Base-by-base conservation (phyloP, 2,797 vertebrate genomes). In the Sphaeramia orbicularis region DNA sequence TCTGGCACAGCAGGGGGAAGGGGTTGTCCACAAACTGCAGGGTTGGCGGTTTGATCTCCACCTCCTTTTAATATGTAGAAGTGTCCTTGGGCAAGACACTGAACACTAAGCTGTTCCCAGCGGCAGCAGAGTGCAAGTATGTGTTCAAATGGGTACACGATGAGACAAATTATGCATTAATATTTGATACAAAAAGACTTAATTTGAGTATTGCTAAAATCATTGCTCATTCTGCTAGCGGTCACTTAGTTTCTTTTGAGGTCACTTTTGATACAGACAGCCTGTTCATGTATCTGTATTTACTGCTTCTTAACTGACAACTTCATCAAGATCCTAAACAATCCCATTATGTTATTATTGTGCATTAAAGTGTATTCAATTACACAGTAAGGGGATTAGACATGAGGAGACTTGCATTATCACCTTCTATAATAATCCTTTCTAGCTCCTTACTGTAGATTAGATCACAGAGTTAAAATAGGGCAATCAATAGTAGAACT, bases 381-480 rank as follows among this genome's bases (percentile, higher is more conserved):
- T 75, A 80, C 47, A 74, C 61, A 54, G 54, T 50, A 61, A 79
- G 55, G 41, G 62, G 76, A 82, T 80, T 78, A 78, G 57, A 84
- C 42, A 62, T 14, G 37, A 72, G 45, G 42, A 83, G 71, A 64
- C 68, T 65, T 81, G 77, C 65, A 84, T 83, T 78, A 81, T 69
- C 74, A 58, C 80, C 80, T 83, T 80, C 55, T 59, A 48, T 55
- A 56, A 55, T 74, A 80, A 84, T 86, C 80, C 76, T 61, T 63
- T 45, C 52, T 57, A 71, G 64, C 32, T 57, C 61, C 55, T 45
- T 37, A 47, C 40, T 71, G 61, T 64, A 83, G 83, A 88, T 84
- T 59, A 64, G 36, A 77, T 81, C 55, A 59, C 35, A 12, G 50
- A 64, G 68, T 68, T 77, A 65, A 84, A 88, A 74, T 21, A 75